These are phyloP conservation scores for Hypsopygia costalis DNA, from an alignment of 2,888 invertebrate genomes.

Conservation along the genomic window DNA sequence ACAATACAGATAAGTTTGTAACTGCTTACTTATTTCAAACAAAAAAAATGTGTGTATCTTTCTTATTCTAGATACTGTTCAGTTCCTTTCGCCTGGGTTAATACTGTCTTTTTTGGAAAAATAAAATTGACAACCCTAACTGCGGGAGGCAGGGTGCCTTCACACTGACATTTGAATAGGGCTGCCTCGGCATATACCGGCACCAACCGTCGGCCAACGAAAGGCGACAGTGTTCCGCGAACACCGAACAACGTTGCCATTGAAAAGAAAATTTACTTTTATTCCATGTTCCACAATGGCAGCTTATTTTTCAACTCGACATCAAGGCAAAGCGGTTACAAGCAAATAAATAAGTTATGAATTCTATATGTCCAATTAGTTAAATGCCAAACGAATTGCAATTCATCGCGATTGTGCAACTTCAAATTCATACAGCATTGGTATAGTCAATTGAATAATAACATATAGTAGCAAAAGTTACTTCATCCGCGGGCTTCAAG, in stretches of 20 bases:
- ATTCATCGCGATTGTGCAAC: slow-evolving; percentile 1
- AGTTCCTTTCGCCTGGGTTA: no score
- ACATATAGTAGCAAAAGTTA: no score
- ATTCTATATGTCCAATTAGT: slow-evolving; percentile 8
- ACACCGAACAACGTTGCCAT: slow-evolving; percentile 68
- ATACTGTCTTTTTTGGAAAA: no score
- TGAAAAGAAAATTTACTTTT: slow-evolving; percentile 75
- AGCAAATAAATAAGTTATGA: slow-evolving; percentile 7
- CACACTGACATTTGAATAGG: slow-evolving; percentile 78
- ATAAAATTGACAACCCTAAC: no score
- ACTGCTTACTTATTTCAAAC: no score
- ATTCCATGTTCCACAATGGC: slow-evolving; percentile 53
- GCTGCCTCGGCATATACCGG: slow-evolving; percentile 75
- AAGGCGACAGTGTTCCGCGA: slow-evolving; percentile 74
- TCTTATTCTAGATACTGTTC: no score
- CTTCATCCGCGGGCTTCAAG: no score
- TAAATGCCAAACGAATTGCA: slow-evolving; percentile 7
- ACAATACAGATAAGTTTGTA: no score
- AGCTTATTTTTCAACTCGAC: slow-evolving; percentile 50
- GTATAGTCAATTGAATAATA: no score
- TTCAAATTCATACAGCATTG: slow-evolving; percentile 1
- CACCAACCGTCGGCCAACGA: slow-evolving; percentile 70
- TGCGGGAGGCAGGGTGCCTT: slow-evolving; percentile 40
- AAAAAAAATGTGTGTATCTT: no score
- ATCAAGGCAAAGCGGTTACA: slow-evolving; percentile 4